Evolutionary conservation across 1,140 invertebrate species (phyloP).

Genomic region (Sarcophaga peregrina): DNA sequence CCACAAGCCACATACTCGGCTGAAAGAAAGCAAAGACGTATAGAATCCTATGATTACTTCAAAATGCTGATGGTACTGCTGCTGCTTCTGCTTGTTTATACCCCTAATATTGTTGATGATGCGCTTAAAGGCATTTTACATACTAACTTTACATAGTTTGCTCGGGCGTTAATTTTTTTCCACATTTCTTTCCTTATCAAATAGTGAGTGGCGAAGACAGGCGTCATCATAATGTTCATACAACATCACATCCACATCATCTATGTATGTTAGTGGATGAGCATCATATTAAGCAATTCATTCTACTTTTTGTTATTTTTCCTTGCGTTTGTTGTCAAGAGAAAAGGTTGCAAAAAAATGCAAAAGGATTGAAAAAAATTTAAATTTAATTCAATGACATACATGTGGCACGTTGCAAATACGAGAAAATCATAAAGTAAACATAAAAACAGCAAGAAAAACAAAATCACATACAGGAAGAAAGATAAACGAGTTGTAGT

Average conservation of each 20-base stretch:
- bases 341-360: not conserved
- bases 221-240: too few relatives aligned
- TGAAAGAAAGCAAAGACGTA: not conserved
- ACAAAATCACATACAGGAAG: not conserved
- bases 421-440: not conserved
- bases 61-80: too few relatives aligned
- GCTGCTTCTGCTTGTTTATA: too few relatives aligned
- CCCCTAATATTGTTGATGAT: not conserved
- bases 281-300: not conserved
- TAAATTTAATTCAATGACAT: not conserved
- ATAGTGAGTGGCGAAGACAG: not conserved
- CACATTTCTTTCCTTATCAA: too few relatives aligned
- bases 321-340: too few relatives aligned
- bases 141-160: not conserved
- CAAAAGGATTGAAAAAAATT: not conserved
- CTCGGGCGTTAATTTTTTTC: too few relatives aligned
- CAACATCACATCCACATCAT: not conserved
- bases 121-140: not conserved
- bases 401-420: not conserved
- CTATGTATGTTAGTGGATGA: not conserved
- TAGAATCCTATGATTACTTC: not conserved
- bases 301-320: not conserved
- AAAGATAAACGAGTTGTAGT: too few relatives aligned
- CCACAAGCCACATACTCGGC: too few relatives aligned
- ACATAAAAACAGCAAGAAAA: not conserved